Evolutionary conservation across 2,888 invertebrate genomes (phyloP).

Genomic region (Cephalotes varians): DNA sequence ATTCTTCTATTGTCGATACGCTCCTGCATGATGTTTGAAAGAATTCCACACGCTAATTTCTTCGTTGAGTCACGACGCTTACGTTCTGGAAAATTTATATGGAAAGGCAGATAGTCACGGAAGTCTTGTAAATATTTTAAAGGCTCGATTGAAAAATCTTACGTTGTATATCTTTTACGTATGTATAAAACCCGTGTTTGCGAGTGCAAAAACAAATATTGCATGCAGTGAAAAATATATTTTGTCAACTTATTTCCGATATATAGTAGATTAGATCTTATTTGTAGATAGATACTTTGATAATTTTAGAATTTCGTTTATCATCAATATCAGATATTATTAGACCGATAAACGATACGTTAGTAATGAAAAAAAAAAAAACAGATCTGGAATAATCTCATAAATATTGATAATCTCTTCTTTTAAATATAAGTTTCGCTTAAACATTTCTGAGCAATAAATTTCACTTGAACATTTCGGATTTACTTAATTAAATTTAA

Average conservation of each 20-base stretch:
- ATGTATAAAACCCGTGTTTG: constrained; percentile 20
- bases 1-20: background rate
- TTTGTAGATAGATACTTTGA: background rate
- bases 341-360: background rate
- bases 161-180: background rate
- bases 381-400: background rate
- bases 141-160: constrained; percentile 22
- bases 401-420: background rate
- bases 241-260: background rate
- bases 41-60: constrained; percentile 29
- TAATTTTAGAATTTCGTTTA: background rate
- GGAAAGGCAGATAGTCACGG: constrained; percentile 23
- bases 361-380: background rate
- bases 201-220: constrained; percentile 2
- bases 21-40: constrained; percentile 29
- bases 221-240: background rate
- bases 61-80: constrained; percentile 48
- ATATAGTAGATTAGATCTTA: background rate
- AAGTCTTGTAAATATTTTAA: constrained; percentile 38
- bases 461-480: background rate
- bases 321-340: constrained; percentile 16
- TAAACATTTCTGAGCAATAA: background rate
- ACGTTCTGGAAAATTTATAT: constrained; percentile 47
- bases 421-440: constrained; percentile 15
- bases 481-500: constrained; percentile 27